Evolutionary conservation across 1,140 invertebrate genomes (phyloP), one percentile per base, ranked within the genome.

Genomic region (Eriosoma lanigerum): DNA sequence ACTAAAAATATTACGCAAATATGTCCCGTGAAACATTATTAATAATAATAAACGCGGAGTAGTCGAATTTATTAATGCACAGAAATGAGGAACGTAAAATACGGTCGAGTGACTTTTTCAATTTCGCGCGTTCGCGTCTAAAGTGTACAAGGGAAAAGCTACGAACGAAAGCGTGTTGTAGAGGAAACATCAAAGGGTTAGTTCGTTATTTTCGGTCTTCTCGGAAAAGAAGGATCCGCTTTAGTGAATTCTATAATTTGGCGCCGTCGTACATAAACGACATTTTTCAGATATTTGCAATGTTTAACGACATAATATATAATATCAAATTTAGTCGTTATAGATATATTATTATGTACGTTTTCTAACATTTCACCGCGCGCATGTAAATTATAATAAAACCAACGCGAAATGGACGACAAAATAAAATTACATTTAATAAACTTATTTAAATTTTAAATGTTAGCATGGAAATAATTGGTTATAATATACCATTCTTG

Each of bases 111-210:
- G 72, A 56, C 19, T 75, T 50, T 70, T 75, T 38, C 50, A 56
- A 38, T 75, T 54, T 75, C 52, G 10, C 32, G 38, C 46, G 44
- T 44, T 48, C 21, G 2, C 0, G 13, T 70, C 66, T 26, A 70
- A 48, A 70, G 3, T 2, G 6, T 70, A 26, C 13, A 48, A 70
- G 21, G 13, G 44, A 48, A 70, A 48, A 48, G n/a, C 32, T 66
- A 38, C 2, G 17, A 17, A 15, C 3, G 8, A 26, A 52, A 72
- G 3, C 46, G 15, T 21, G 17, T 3, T 15, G n/a, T 15, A 4
- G n/a, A 46, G 52, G 1, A 56, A 38, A 56, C 50, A 46, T 75
- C 72, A 75, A 75, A 75, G 72, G 72, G 72, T 75, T 75, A 32
- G 70, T 29, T 56, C 72, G 26, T 32, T 56, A 73, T 73, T 52